Evolutionary conservation across 2,797 vertebrate species (phyloP).

Genomic region (Phoebastria nigripes): DNA sequence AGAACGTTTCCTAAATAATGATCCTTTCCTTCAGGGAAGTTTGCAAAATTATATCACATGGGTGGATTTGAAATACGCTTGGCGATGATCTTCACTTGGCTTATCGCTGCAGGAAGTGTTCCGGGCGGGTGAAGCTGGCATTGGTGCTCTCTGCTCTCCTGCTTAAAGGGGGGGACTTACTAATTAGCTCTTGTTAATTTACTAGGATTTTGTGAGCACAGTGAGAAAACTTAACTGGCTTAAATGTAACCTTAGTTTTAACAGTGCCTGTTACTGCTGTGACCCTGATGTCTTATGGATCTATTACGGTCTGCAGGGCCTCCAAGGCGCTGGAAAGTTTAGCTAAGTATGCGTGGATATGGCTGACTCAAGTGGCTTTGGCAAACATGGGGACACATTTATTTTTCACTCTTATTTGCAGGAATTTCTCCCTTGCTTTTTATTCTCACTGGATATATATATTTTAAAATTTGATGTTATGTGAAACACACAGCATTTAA

Average conservation of each 20-base stretch:
- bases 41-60: neutral
- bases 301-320: neutral
- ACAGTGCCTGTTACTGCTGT: neutral
- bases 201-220: neutral
- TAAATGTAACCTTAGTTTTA: neutral
- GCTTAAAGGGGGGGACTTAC: neutral
- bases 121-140: fast-evolving
- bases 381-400: neutral
- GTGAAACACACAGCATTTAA: neutral
- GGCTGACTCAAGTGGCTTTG: neutral
- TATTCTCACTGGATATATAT: neutral
- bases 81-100: neutral
- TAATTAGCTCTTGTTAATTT: neutral
- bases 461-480: neutral
- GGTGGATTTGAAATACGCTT: neutral
- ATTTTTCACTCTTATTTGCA: neutral
- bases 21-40: neutral
- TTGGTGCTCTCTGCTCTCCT: neutral
- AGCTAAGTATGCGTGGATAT: neutral
- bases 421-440: neutral
- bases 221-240: neutral
- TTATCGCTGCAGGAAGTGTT: fast-evolving
- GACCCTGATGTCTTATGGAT: neutral
- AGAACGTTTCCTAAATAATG: neutral
- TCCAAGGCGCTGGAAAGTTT: neutral